Conservation (phyloP, 2,797 vertebrate genomes). For the Takifugu rubripes region DNA sequence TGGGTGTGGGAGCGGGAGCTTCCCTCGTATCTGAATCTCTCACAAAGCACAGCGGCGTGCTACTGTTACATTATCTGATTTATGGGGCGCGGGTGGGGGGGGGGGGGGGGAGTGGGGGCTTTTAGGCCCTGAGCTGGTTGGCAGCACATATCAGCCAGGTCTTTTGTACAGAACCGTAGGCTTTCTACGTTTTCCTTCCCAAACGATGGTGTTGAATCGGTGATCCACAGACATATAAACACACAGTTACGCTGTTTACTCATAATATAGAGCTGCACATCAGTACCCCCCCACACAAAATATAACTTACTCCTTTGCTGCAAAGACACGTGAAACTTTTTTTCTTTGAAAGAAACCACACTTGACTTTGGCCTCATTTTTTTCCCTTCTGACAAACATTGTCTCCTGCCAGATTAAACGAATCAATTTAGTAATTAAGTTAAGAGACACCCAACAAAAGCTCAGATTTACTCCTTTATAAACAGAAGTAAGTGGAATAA, state of each 20-base stretch:
- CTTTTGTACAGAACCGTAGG: slow-evolving; percentile 29
- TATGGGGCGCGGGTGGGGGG: too few species aligned
- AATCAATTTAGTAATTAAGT: too few species aligned
- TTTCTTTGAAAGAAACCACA: too few species aligned
- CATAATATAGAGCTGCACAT: too few species aligned
- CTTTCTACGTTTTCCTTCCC: slow-evolving; percentile 9
- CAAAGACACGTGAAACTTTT: too few species aligned
- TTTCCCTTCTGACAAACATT: too few species aligned
- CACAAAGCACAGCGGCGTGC: slow-evolving; percentile 47
- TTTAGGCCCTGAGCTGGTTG: slow-evolving; percentile 44
- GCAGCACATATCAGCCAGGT: slow-evolving; percentile 35
- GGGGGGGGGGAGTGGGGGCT: slow-evolving; percentile 26
- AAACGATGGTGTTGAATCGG: slow-evolving; percentile 24
- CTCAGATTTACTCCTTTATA: too few species aligned
- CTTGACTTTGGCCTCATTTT: too few species aligned
- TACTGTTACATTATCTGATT: slow-evolving; percentile 65
- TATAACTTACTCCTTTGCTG: too few species aligned
- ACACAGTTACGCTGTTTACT: slow-evolving; percentile 2
- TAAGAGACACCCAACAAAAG: too few species aligned
- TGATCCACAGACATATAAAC: slow-evolving; percentile 1
- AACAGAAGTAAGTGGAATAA: too few species aligned
- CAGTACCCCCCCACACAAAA: background rate
- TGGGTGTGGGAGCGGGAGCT: slow-evolving; percentile 61
- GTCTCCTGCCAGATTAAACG: too few species aligned
- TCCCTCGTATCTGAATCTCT: slow-evolving; percentile 53